These are phyloP conservation scores for Noctilio leporinus DNA, from an alignment of 2,113 vertebrate species.

Conservation along the genomic window DNA sequence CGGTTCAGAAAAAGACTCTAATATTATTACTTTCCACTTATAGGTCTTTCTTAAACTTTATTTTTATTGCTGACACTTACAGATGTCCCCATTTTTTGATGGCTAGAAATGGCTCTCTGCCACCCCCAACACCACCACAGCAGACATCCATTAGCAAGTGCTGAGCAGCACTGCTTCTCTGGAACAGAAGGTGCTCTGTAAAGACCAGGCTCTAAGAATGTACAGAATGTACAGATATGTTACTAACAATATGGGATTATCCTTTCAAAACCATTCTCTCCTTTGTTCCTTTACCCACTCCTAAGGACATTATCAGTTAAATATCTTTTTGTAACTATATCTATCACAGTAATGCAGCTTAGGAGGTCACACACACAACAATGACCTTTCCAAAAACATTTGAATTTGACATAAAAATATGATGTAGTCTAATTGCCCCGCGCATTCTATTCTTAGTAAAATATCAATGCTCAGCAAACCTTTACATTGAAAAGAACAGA, in stretches of 20 bases:
- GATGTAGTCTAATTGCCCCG: constrained; percentile 32
- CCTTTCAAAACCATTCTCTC: background rate
- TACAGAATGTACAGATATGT: background rate
- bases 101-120: background rate
- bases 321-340: background rate
- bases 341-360: background rate
- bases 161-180: background rate
- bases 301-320: background rate
- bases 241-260: background rate
- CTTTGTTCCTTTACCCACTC: background rate
- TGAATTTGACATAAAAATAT: constrained; percentile 38
- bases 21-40: background rate
- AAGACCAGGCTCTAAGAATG: background rate
- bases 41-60: background rate
- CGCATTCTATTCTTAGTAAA: constrained; percentile 29
- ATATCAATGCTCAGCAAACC: constrained; percentile 60
- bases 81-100: background rate
- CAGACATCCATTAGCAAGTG: background rate
- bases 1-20: background rate
- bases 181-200: background rate
- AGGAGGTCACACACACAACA: constrained; percentile 9
- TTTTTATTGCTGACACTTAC: no score
- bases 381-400: constrained; percentile 33
- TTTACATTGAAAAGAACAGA: constrained; percentile 59
- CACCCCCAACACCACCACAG: background rate